A percentile compares a stretch with the other conserved stretches of the same genome.
Conservation (phyloP, 2,888 invertebrate genomes). For the Sepiola atlantica region DNA sequence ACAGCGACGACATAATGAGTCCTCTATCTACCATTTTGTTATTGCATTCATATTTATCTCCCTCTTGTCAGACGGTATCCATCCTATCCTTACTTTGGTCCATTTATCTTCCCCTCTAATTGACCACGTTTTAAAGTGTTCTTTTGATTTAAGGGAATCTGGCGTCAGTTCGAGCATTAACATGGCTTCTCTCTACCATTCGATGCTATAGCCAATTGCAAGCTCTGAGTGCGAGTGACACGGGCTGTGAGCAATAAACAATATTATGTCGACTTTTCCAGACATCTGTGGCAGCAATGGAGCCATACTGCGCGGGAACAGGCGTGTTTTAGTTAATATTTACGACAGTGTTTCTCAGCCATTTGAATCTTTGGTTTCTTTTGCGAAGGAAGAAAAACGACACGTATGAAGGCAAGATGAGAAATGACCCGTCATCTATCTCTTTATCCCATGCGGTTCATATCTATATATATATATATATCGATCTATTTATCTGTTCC, state of each 20-base stretch:
- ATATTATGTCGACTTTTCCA: conserved; percentile 6
- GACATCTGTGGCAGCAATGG: not conserved
- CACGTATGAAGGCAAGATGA: not conserved
- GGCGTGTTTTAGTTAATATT: not conserved
- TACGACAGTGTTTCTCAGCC: not conserved
- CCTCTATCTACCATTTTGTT: not conserved
- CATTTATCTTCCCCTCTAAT: not conserved
- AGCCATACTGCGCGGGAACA: not conserved
- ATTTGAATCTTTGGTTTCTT: not conserved
- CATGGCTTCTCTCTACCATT: not conserved
- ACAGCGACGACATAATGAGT: not conserved
- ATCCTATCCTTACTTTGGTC: not conserved
- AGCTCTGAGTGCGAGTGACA: not conserved
- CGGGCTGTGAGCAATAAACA: not conserved
- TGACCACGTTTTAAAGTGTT: not conserved
- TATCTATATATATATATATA: too few species aligned
- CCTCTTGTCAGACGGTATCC: not conserved
- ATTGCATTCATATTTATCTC: not conserved
- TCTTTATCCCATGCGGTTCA: too few species aligned
- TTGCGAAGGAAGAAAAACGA: not conserved
- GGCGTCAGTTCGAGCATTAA: not conserved
- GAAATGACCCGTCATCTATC: not conserved
- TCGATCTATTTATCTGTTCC: too few species aligned
- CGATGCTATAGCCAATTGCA: not conserved
- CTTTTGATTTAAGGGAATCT: not conserved